Conservation (phyloP, 1,140 invertebrate species). For the Apolygus lucorum region DNA sequence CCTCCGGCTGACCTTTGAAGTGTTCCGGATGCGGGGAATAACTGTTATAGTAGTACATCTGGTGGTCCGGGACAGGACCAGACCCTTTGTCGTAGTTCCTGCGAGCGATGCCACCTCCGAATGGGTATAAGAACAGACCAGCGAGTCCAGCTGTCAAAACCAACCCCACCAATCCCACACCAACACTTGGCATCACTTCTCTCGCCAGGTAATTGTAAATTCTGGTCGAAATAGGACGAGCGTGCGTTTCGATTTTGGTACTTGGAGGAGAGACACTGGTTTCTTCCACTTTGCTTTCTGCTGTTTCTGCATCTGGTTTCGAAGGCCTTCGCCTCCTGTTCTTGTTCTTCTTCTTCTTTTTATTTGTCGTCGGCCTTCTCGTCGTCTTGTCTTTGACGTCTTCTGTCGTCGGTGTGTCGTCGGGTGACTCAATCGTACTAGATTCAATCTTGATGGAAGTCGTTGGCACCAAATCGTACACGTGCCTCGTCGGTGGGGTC, state of each 20-base stretch:
- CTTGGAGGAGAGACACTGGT: conserved; percentile 37
- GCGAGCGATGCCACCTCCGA: conserved; percentile 47
- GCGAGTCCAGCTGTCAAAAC: conserved; percentile 60
- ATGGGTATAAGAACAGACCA: conserved; percentile 62
- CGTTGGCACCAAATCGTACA: conserved; percentile 33
- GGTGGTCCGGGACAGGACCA: conserved; percentile 23
- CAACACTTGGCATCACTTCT: conserved; percentile 69
- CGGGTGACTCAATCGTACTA: conserved; percentile 25
- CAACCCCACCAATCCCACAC: conserved; percentile 61
- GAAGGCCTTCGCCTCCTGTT: conserved; percentile 45
- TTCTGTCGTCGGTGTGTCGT: conserved; percentile 27
- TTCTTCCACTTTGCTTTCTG: conserved; percentile 42
- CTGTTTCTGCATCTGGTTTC: conserved; percentile 34
- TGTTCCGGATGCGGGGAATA: conserved; percentile 30
- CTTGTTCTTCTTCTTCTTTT: conserved; percentile 49
- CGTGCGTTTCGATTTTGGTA: conserved; percentile 41
- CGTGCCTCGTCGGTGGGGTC: conserved; percentile 32
- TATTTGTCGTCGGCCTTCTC: conserved; percentile 28
- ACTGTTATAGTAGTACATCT: conserved; percentile 33
- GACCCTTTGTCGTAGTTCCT: conserved; percentile 39
- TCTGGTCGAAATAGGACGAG: conserved; percentile 52
- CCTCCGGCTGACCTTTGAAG: conserved; percentile 51
- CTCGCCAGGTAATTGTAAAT: conserved; percentile 67
- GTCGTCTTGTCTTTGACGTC: conserved; percentile 30
- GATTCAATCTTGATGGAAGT: conserved; percentile 30